Base-by-base conservation (phyloP, 2,113 vertebrate genomes). In the Thamnaconus septentrionalis region DNA sequence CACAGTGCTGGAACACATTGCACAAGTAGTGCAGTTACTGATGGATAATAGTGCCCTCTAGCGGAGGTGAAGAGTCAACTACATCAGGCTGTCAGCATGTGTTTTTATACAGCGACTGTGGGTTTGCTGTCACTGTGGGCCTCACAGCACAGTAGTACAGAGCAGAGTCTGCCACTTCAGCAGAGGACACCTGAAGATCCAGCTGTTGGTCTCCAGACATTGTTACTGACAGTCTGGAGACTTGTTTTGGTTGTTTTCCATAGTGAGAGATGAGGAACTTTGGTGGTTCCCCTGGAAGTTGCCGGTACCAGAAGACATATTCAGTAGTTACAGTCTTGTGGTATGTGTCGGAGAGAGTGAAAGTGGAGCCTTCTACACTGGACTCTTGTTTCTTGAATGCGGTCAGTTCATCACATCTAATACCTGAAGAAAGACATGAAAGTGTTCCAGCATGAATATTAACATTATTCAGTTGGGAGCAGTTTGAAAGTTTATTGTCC, bases 261-360 rank as follows among this genome's bases (percentile, higher is more conserved):
- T 58, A 61, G 71, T 66, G 66, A 11, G 2, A 51, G 63, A 73
- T 45, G 62, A 73, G 57, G 69, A 72, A 72, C 69, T 64, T 50
- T 43, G 69, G 69, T 54, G 45, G 62, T 73, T 66, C 70, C 62
- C 65, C 58, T 66, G 71, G 71, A 66, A 61, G 42, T 3, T 73
- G 53, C 41, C 0, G 53, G 18, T 31, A 31, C 18, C 18, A 31
- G 18, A 58, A 53, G 4, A 0, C 0, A 8, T 54, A 62, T 0
- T 73, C 46, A 31, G 18, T 66, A 73, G 58, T 11, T 73, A 73
- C 70, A 73, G 70, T 41, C 48, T 31, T 31, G 18, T 31, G 18
- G 18, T 31, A 31, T 31, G 18, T 31, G 18, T 31, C 1, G 18
- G 18, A 31, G 18, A 31, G 18, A 31, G 18, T 31, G 18, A 31